A percentile compares a stretch with the other conserved stretches of the same genome.
Evolutionary conservation across 2,888 invertebrate genomes (phyloP).

Genomic region (Nesidiocoris tenuis): DNA sequence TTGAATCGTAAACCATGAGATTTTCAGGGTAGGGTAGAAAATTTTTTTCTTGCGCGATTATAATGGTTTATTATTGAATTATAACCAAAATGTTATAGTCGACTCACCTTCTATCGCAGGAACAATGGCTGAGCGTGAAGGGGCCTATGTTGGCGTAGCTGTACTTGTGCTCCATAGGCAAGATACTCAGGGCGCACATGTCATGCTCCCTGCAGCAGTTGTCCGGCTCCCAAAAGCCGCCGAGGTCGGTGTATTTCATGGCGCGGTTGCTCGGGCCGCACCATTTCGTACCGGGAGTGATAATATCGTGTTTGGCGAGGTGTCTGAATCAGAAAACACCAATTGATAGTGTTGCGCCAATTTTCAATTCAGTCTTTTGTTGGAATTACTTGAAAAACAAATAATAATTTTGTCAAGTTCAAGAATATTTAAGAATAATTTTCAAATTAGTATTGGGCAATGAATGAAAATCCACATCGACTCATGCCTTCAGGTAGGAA

Average conservation of each 20-base stretch:
- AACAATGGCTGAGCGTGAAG: constrained; percentile 73
- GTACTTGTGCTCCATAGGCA: constrained; percentile 63
- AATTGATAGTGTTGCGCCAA: not conserved
- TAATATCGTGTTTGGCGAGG: constrained; percentile 53
- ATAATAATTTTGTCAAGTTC: too few relatives aligned
- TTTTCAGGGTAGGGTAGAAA: too few relatives aligned
- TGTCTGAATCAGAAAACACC: constrained; percentile 7
- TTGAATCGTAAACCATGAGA: too few relatives aligned
- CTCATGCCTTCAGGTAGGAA: too few relatives aligned
- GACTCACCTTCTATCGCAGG: constrained; percentile 75
- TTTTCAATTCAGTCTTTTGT: too few relatives aligned
- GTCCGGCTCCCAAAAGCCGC: constrained; percentile 62
- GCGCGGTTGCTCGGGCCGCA: constrained; percentile 67
- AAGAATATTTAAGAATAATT: too few relatives aligned
- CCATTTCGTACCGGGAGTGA: constrained; percentile 71
- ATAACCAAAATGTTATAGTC: too few relatives aligned
- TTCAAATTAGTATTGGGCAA: too few relatives aligned
- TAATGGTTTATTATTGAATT: too few relatives aligned
- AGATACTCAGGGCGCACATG: constrained; percentile 66
- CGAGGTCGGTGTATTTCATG: constrained; percentile 64
- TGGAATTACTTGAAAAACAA: too few relatives aligned
- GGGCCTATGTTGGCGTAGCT: constrained; percentile 68
- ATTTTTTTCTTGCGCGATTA: too few relatives aligned
- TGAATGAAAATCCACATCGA: too few relatives aligned
- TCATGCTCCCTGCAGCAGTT: constrained; percentile 74